These are phyloP conservation scores for Ips typographus DNA, from an alignment of 1,140 invertebrate species.

Conservation along the genomic window DNA sequence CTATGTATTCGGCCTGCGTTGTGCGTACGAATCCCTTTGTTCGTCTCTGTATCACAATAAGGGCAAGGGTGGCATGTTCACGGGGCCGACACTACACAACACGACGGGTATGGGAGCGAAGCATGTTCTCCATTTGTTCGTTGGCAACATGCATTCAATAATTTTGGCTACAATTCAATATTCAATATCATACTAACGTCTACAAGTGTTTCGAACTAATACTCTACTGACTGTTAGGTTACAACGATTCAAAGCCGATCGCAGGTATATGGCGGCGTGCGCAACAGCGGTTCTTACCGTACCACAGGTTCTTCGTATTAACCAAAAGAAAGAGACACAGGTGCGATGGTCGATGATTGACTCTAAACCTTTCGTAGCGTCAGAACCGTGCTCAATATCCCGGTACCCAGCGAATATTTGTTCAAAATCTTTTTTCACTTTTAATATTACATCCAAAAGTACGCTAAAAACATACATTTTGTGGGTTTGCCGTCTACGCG, in stretches of 20 bases:
- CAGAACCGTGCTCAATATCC: slow-evolving; percentile 46
- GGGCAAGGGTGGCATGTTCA: slow-evolving; percentile 24
- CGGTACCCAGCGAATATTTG: slow-evolving; percentile 1
- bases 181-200: slow-evolving; percentile 52
- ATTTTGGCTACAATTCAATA: slow-evolving; percentile 39
- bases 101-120: slow-evolving; percentile 36
- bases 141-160: slow-evolving; percentile 41
- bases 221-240: slow-evolving; percentile 53
- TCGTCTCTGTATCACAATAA: slow-evolving; percentile 30
- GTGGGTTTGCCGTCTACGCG: slow-evolving; percentile 2
- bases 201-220: slow-evolving; percentile 54
- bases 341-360: slow-evolving; percentile 43
- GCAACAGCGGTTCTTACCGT: slow-evolving; percentile 36
- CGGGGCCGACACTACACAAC: slow-evolving; percentile 42
- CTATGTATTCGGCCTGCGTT: slow-evolving; percentile 19
- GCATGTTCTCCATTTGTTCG: slow-evolving; percentile 41
- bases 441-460: neutral
- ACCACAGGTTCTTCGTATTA: slow-evolving; percentile 30
- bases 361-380: slow-evolving; percentile 41
- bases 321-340: slow-evolving; percentile 37
- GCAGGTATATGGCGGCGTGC: slow-evolving; percentile 42
- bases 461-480: neutral
- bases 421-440: slow-evolving; percentile 3
- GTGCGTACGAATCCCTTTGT: slow-evolving; percentile 37
- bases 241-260: slow-evolving; percentile 47